Percentiles rank a stretch among this genome's conserved stretches.
Conservation (phyloP, 23 tunicate species). For the Oikopleura dioica region DNA sequence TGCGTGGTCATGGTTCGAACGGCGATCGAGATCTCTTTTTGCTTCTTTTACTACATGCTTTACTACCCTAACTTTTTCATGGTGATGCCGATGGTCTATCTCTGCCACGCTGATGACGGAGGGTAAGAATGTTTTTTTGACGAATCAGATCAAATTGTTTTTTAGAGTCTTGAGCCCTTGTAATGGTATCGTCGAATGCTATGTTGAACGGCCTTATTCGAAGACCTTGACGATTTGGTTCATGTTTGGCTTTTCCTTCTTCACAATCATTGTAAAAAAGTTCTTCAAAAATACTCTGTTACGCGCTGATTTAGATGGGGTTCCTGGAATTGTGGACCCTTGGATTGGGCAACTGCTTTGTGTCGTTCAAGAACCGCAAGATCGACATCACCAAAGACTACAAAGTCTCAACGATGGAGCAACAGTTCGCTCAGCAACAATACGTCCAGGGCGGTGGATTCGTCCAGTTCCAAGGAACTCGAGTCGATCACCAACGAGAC, state of each 20-base stretch:
- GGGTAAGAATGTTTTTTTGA: background rate
- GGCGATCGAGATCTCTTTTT: background rate
- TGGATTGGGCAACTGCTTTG: background rate
- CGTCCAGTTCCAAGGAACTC: constrained; percentile 13
- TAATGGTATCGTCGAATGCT: background rate
- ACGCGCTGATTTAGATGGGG: background rate
- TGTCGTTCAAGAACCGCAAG: background rate
- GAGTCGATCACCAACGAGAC: constrained; percentile 5
- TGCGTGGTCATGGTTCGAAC: background rate
- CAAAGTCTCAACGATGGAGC: background rate
- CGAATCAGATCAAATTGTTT: background rate
- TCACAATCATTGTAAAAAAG: background rate
- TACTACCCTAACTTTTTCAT: background rate
- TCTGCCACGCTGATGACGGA: background rate
- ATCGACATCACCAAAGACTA: background rate
- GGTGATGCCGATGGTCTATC: background rate
- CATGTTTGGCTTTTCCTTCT: constrained; percentile 4
- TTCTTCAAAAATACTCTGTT: no score
- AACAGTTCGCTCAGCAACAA: background rate
- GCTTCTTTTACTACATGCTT: background rate
- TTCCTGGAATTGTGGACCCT: constrained; percentile 2
- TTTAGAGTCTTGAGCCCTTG: background rate
- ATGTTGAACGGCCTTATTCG: constrained; percentile 4
- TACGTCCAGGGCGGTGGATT: background rate
- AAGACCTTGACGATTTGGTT: background rate